phyloP scores from a whole-genome alignment of 2,797 vertebrate species.

The Xenops minutus region DNA sequence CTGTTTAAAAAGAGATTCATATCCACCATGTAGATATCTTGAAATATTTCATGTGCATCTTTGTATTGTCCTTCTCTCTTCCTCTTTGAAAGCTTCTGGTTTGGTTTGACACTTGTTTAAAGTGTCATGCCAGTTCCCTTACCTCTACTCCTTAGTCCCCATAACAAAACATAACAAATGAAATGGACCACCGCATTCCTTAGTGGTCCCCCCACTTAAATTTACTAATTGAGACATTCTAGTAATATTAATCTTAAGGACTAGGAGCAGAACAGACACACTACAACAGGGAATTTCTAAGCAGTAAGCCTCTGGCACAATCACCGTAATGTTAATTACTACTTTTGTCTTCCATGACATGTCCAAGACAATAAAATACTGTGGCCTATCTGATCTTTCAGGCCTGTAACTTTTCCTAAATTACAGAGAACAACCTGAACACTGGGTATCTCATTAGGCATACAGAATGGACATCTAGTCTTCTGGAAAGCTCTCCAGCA shows the following conservation, averaged over 20 bases:
- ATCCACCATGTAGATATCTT: neutral
- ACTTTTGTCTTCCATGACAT: neutral
- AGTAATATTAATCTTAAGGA: neutral
- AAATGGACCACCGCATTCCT: neutral
- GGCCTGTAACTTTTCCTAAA: neutral
- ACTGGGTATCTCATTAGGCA: neutral
- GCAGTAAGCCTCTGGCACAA: neutral
- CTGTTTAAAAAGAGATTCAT: neutral
- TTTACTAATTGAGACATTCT: neutral
- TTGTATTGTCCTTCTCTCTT: neutral
- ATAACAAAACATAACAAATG: neutral
- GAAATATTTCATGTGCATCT: neutral
- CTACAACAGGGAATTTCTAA: neutral
- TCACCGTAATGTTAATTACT: neutral
- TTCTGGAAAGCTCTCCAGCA: neutral
- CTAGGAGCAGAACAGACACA: neutral
- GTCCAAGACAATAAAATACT: neutral
- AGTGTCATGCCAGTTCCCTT: neutral
- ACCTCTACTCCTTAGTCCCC: neutral
- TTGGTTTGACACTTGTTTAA: neutral
- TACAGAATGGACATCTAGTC: neutral
- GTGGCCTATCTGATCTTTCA: neutral
- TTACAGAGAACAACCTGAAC: neutral
- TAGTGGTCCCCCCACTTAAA: neutral
- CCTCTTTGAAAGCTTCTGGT: neutral